Evolutionary conservation across 2,888 invertebrate species (phyloP).

Genomic region (Athripsodes cinereus): DNA sequence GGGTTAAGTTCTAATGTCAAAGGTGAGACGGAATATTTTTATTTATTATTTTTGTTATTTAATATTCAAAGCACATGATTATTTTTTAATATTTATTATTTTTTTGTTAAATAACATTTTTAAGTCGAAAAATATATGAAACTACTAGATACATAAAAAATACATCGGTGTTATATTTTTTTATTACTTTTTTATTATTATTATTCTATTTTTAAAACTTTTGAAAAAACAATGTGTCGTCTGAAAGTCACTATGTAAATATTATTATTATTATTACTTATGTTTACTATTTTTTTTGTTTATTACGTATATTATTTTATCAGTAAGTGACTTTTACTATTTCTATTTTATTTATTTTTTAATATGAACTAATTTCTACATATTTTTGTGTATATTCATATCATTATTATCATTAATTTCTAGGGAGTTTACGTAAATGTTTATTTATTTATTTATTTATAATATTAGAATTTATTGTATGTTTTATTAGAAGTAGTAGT

Average conservation of each 20-base stretch:
- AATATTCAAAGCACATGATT: not conserved
- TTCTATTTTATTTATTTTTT: not conserved
- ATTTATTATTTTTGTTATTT: not conserved
- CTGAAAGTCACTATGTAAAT: not conserved
- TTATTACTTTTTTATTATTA: not conserved
- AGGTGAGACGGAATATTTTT: slow-evolving; percentile 1
- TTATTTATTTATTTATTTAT: too few species aligned
- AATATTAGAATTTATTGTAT: too few species aligned
- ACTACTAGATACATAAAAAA: not conserved
- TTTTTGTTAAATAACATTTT: not conserved
- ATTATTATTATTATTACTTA: not conserved
- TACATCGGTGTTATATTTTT: not conserved
- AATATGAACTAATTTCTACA: too few species aligned
- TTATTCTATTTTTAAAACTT: not conserved
- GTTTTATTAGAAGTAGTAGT: too few species aligned
- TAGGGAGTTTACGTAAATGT: too few species aligned
- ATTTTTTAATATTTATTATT: not conserved
- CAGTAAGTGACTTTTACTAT: not conserved
- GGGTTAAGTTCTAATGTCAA: not conserved
- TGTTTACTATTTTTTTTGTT: not conserved
- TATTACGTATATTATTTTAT: not conserved
- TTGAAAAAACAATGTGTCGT: not conserved
- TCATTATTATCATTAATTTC: too few species aligned
- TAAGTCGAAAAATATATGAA: not conserved
- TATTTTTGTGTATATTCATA: too few species aligned